These are phyloP conservation scores for Platalea minor DNA, from an alignment of 2,797 vertebrate species.

Conservation along the genomic window DNA sequence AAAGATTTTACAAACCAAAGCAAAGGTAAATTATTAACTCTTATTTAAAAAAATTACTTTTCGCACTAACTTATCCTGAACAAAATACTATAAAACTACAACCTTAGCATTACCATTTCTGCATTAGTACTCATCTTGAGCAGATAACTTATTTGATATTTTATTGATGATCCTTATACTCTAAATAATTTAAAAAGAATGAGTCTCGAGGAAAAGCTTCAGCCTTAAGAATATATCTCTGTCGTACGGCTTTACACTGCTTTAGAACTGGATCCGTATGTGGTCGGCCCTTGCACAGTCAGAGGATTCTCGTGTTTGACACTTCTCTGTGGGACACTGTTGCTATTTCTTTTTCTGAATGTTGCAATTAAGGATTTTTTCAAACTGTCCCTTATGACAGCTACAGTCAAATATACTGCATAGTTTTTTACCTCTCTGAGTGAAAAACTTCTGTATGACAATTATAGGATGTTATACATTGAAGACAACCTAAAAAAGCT, in stretches of 20 bases:
- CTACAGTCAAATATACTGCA: neutral
- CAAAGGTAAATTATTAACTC: neutral
- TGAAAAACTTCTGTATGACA: neutral
- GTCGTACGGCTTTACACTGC: neutral
- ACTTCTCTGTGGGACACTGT: neutral
- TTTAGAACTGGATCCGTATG: neutral
- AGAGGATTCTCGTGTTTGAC: neutral
- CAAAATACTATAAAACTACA: neutral
- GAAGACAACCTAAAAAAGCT: neutral
- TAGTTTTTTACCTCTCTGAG: neutral
- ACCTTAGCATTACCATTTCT: neutral
- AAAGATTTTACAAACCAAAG: neutral
- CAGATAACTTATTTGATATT: neutral
- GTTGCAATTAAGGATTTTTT: slow-evolving; percentile 10
- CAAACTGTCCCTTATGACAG: neutral
- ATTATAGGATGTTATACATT: neutral
- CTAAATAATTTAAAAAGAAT: neutral
- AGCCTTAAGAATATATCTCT: neutral
- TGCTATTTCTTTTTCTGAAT: slow-evolving; percentile 3
- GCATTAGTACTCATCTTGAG: neutral
- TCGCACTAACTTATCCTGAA: neutral
- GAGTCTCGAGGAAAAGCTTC: neutral
- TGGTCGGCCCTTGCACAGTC: neutral
- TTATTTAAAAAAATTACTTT: neutral
- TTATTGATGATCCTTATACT: neutral